Conservation (phyloP, 2,797 vertebrate genomes). For the Falco berigora region DNA sequence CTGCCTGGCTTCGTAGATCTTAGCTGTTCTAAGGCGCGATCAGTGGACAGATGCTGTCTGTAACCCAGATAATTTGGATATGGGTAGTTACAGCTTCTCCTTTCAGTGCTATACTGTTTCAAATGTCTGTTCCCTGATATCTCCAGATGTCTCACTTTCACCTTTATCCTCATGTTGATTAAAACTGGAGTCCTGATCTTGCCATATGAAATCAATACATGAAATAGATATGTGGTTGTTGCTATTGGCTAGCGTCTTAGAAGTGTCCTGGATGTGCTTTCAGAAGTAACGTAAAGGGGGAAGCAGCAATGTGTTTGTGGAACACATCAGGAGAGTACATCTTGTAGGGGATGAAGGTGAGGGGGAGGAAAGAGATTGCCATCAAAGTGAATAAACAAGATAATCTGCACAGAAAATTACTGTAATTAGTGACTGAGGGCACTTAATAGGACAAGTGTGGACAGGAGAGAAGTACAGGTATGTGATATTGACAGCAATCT, state of each 20-base stretch:
- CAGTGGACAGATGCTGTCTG: not conserved
- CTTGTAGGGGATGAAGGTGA: not conserved
- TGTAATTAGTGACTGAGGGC: not conserved
- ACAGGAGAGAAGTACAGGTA: not conserved
- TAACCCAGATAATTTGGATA: not conserved
- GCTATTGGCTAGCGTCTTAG: not conserved
- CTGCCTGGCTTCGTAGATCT: not conserved
- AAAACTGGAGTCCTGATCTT: not conserved
- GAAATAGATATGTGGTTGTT: not conserved
- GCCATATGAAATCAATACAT: not conserved
- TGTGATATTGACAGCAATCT: not conserved
- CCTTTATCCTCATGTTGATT: not conserved
- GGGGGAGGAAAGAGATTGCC: not conserved
- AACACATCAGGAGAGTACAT: not conserved
- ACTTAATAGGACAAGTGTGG: not conserved
- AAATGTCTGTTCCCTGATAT: not conserved
- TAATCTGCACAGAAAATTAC: not conserved
- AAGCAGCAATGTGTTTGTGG: not conserved
- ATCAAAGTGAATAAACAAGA: not conserved
- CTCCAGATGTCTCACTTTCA: not conserved
- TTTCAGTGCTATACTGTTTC: not conserved
- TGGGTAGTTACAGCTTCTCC: not conserved
- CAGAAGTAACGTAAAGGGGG: not conserved
- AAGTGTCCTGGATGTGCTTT: not conserved
- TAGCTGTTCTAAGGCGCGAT: not conserved